phyloP scores from a whole-genome alignment of 2,888 invertebrate species.

The Drosophila meridionalis region DNA sequence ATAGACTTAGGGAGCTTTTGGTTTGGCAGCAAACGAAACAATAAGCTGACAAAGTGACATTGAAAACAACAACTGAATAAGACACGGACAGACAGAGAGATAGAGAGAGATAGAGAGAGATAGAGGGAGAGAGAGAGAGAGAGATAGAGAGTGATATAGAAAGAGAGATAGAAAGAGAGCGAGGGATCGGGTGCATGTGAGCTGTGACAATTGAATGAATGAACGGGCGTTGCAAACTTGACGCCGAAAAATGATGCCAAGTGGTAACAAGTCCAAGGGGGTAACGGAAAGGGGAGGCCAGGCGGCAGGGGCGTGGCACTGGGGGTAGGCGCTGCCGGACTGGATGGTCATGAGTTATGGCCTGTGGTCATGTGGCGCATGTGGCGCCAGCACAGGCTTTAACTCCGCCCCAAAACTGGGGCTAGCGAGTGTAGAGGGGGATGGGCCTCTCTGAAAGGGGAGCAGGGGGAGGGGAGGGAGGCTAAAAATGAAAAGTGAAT shows the following conservation, averaged over 20 bases:
- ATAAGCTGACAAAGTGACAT: slow-evolving; percentile 66
- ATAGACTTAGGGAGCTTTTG: slow-evolving; percentile 39
- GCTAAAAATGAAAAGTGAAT: slow-evolving; percentile 65
- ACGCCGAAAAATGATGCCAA: slow-evolving; percentile 70
- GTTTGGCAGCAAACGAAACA: slow-evolving; percentile 56
- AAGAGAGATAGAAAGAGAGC: neutral
- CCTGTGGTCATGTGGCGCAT: slow-evolving; percentile 68
- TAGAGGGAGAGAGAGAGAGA: neutral
- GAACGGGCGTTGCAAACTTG: slow-evolving; percentile 61
- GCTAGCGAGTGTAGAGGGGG: neutral
- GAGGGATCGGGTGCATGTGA: slow-evolving; percentile 20
- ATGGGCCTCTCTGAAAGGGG: neutral
- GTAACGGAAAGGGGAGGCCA: neutral
- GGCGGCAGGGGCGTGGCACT: neutral
- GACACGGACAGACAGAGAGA: neutral
- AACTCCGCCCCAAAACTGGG: slow-evolving; percentile 23
- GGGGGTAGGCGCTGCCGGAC: neutral
- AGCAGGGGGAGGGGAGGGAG: neutral
- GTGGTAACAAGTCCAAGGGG: slow-evolving; percentile 31
- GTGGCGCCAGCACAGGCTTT: slow-evolving; percentile 55
- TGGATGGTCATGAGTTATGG: slow-evolving; percentile 53
- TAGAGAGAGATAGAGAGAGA: neutral
- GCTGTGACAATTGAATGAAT: slow-evolving; percentile 65
- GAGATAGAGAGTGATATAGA: neutral
- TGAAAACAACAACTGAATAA: slow-evolving; percentile 54